These are phyloP conservation scores for Ctenopoma kingsleyae DNA, from an alignment of 2,797 vertebrate species.

Conservation along the genomic window DNA sequence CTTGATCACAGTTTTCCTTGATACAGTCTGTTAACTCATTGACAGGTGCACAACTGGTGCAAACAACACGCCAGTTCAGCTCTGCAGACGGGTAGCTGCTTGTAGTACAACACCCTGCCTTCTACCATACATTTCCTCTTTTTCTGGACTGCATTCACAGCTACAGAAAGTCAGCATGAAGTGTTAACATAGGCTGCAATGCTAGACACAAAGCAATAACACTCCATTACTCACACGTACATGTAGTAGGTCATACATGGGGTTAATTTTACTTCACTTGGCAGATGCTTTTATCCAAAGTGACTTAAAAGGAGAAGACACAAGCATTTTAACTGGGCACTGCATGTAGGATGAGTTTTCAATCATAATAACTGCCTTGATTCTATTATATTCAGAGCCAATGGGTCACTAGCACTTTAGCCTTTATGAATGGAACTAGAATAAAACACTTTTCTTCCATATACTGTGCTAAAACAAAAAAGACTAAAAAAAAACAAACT, in stretches of 20 bases:
- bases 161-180: not conserved
- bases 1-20: constrained; percentile 5
- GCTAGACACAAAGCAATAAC: not conserved
- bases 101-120: not conserved
- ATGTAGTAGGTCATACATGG: not conserved
- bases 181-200: not conserved
- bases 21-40: constrained; percentile 5
- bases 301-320: too few relatives aligned
- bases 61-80: not conserved
- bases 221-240: not conserved
- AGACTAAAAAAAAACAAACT: too few relatives aligned
- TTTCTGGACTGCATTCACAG: constrained; percentile 5
- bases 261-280: too few relatives aligned
- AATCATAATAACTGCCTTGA: not conserved
- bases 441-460: not conserved
- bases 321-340: not conserved
- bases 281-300: too few relatives aligned
- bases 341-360: not conserved
- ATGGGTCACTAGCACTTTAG: not conserved
- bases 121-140: not conserved
- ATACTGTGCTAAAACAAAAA: not conserved
- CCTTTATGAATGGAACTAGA: not conserved
- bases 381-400: not conserved
- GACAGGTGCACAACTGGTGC: constrained; percentile 38
- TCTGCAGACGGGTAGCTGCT: not conserved